A percentile compares a stretch with the other conserved stretches of the same genome.
Conservation (phyloP, 2,797 vertebrate genomes). For the Sebastiscus albofasciatus region DNA sequence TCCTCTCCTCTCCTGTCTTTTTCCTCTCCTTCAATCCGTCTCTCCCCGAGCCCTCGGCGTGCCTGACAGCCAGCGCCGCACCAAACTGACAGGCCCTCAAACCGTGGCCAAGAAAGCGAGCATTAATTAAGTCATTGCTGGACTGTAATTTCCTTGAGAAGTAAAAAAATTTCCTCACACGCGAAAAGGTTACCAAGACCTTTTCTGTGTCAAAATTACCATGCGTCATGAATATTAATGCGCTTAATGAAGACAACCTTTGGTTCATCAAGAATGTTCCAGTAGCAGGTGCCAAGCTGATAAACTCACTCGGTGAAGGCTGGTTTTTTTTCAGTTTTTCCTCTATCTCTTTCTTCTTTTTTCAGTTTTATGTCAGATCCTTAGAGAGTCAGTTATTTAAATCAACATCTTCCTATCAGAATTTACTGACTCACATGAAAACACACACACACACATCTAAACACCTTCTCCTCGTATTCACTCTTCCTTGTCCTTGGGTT, state of each 20-base stretch:
- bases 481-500: slow-evolving; percentile 61
- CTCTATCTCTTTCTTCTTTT: slow-evolving; percentile 71
- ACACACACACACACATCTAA: slow-evolving; percentile 29
- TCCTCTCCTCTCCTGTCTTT: slow-evolving; percentile 82
- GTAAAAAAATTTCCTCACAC: slow-evolving; percentile 96
- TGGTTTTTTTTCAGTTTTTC: slow-evolving; percentile 58
- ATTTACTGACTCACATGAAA: slow-evolving; percentile 59
- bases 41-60: slow-evolving; percentile 81
- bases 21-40: slow-evolving; percentile 73
- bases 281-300: slow-evolving; percentile 98
- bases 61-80: slow-evolving; percentile 91
- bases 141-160: slow-evolving; percentile 99
- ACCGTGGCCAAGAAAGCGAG: slow-evolving; percentile 93
- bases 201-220: slow-evolving; percentile 99
- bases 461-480: slow-evolving; percentile 41
- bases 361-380: slow-evolving; percentile 81
- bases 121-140: slow-evolving; percentile 99
- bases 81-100: slow-evolving; percentile 99
- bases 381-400: slow-evolving; percentile 85
- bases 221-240: slow-evolving; percentile 99
- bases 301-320: slow-evolving; percentile 91
- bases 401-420: slow-evolving; percentile 81
- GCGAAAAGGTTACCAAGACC: slow-evolving; percentile 99
- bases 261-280: slow-evolving; percentile 99
- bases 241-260: slow-evolving; percentile 99